Evolutionary conservation across 2,797 vertebrate species (phyloP), one percentile per base, ranked within the genome.

Genomic region (Melanotaenia trifasciata): DNA sequence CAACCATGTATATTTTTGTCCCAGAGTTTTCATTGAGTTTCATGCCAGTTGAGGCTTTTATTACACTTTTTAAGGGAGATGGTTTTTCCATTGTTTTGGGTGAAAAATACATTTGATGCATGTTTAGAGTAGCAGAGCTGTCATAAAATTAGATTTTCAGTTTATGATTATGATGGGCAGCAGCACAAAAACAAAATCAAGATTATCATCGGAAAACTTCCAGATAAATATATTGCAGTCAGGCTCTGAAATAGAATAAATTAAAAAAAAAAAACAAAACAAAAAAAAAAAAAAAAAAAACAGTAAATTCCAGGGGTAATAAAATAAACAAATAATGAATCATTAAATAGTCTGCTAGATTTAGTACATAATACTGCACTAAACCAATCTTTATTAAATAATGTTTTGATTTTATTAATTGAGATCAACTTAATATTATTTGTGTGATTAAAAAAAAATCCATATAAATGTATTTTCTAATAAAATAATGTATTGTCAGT

Each of bases 1-100:
- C 56, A 67, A 8, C 3, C 53, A 12, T 53, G 63, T 51, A 2
- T 11, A 70, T 63, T 62, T 64, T 58, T 53, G 28, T 57, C 50
- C 58, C 65, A 11, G 30, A 43, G 33, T 53, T 26, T n/a, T 59
- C 14, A 11, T 16, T 56, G 1, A 36, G 35, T 3, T 62, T 11
- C 28, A 4, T 9, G 8, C 4, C 58, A 20, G 28, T 30, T 30
- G 54, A 32, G 3, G 28, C 6, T 28, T 56, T 56, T 30, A 1
- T 47, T n/a, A 8, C 6, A 24, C 45, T 50, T 24, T 24, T 26
- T 9, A 5, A 28, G 3, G 13, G 3, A 54, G 51, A 7, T 54
- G 32, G 26, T 13, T 26, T 14, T 14, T 16, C 28, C 2, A 12
- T 1, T 26, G 30, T 56, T 6, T 36, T 36, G 6, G 3, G 36